phyloP scores from a whole-genome alignment of 2,888 invertebrate genomes.

The Carpatolechia fugitivella region DNA sequence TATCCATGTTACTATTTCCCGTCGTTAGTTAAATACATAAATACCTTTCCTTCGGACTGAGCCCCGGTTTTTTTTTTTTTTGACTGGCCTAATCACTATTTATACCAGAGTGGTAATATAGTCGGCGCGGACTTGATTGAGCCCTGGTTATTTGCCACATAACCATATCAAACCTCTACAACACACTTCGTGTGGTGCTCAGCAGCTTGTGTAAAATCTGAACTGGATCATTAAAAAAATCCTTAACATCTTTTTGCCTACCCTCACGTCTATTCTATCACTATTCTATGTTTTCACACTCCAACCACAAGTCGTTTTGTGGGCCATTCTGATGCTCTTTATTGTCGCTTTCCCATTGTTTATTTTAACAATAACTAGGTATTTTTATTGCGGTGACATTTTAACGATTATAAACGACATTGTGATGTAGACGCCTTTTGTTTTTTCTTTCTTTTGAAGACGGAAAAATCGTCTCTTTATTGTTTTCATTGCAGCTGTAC shows the following conservation, averaged over 20 bases:
- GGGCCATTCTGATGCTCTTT: conserved; percentile 62
- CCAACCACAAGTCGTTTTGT: conserved; percentile 56
- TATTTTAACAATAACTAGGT: conserved; percentile 72
- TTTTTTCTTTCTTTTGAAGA: conserved; percentile 33
- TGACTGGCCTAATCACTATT: too few relatives aligned
- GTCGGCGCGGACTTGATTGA: too few relatives aligned
- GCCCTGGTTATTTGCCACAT: too few relatives aligned
- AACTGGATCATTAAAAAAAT: too few relatives aligned
- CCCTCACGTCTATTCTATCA: conserved; percentile 20
- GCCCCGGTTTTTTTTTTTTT: too few relatives aligned
- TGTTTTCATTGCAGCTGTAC: conserved; percentile 40
- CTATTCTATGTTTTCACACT: conserved; percentile 59
- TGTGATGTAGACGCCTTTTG: conserved; percentile 36
- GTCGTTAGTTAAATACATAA: too few relatives aligned
- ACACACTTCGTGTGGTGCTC: too few relatives aligned
- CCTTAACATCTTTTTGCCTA: conserved; percentile 20
- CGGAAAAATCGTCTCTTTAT: conserved; percentile 44
- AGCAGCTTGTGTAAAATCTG: too few relatives aligned
- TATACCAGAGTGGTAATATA: too few relatives aligned
- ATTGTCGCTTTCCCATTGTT: conserved; percentile 66
- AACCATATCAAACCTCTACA: too few relatives aligned
- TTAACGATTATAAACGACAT: conserved; percentile 67
- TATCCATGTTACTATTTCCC: too few relatives aligned
- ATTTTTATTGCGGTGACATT: conserved; percentile 64
- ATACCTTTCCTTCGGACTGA: too few relatives aligned